A percentile compares a stretch with the other conserved stretches of the same genome.
Evolutionary conservation across 2,113 vertebrate genomes (phyloP).

Genomic region (Tetrao urogallus): DNA sequence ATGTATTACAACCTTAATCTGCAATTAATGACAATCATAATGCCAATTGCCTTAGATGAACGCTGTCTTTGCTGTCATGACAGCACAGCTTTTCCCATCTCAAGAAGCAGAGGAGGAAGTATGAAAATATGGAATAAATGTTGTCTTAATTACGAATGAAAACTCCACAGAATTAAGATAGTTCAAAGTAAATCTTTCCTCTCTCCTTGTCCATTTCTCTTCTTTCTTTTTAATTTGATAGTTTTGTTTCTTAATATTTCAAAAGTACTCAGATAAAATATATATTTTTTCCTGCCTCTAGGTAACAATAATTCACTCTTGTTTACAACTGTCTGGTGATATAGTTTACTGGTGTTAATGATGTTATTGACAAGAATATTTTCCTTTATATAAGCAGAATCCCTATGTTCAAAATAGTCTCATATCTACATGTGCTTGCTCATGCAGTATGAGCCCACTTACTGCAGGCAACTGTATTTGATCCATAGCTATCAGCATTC

Average conservation of each 20-base stretch:
- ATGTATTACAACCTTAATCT: background rate
- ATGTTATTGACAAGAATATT: background rate
- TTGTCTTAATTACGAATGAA: background rate
- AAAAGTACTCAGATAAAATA: background rate
- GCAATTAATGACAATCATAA: background rate
- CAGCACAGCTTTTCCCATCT: background rate
- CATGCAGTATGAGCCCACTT: conserved; percentile 28
- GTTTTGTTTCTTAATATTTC: conserved; percentile 3
- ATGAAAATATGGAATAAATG: background rate
- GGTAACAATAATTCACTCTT: background rate
- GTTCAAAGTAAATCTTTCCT: background rate
- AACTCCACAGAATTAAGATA: background rate
- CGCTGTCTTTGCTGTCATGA: background rate
- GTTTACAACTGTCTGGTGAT: background rate
- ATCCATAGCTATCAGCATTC: conserved; percentile 55
- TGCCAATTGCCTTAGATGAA: background rate
- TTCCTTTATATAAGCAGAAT: conserved; percentile 32
- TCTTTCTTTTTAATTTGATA: conserved; percentile 5
- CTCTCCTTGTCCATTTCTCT: background rate
- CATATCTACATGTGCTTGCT: background rate
- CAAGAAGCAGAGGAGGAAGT: background rate
- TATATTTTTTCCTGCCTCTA: background rate
- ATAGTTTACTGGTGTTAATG: conserved; percentile 3
- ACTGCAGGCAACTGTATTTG: conserved; percentile 4
- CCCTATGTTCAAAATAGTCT: background rate